A percentile compares a stretch with the other conserved stretches of the same genome.
Evolutionary conservation across 1,140 invertebrate species (phyloP).

Genomic region (Musca vetustissima): DNA sequence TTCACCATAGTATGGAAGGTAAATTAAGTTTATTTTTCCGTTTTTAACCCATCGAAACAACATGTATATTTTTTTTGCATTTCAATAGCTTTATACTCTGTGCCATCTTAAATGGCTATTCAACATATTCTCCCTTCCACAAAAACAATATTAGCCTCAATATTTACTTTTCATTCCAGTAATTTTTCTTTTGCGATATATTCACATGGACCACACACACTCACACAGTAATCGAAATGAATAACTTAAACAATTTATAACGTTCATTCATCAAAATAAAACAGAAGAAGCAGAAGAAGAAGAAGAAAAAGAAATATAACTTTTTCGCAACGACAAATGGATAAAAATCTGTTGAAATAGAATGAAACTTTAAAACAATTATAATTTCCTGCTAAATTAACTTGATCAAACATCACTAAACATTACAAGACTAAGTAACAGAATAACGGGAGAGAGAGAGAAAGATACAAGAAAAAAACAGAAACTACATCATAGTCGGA

Average conservation of each 20-base stretch:
- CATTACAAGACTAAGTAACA: not conserved
- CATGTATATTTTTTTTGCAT: no score
- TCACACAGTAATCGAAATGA: not conserved
- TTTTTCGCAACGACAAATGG: slow-evolving; percentile 8
- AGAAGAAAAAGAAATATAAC: not conserved
- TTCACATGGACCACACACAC: not conserved
- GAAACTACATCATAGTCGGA: not conserved
- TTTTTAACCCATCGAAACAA: no score
- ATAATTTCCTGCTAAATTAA: slow-evolving; percentile 32
- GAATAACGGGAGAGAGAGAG: not conserved
- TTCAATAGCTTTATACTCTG: no score
- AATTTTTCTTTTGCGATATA: not conserved
- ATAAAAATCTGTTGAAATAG: slow-evolving; percentile 12
- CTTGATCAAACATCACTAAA: slow-evolving; percentile 28
- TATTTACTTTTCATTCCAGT: not conserved
- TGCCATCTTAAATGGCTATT: no score
- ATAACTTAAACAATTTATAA: not conserved
- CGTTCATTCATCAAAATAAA: slow-evolving; percentile 4
- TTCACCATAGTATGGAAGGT: no score
- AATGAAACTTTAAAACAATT: slow-evolving; percentile 29
- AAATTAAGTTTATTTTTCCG: no score
- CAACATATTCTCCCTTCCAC: no score
- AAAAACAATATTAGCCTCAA: no score
- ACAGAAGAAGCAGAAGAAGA: not conserved
- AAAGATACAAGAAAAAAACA: not conserved